Conservation (phyloP, 23 tunicate species). For the Trididemnum miniatum region DNA sequence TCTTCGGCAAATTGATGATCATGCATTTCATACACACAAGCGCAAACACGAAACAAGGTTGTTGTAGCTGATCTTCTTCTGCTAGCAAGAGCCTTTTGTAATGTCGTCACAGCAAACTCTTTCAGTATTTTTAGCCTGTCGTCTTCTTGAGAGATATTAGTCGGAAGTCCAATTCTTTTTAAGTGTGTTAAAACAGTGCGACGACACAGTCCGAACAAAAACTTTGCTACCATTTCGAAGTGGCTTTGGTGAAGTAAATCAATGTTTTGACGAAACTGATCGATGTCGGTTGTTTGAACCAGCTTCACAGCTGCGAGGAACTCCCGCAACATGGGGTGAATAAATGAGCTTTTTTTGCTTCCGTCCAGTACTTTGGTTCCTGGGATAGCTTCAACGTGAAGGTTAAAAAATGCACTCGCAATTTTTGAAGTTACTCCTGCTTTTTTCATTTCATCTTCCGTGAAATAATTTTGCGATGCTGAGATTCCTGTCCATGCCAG, state of each 20-base stretch:
- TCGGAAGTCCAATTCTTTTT: neutral
- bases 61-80: neutral
- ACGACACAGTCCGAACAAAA: neutral
- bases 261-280: neutral
- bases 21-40: neutral
- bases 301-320: neutral
- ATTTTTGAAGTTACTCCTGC: neutral
- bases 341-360: neutral
- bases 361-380: neutral
- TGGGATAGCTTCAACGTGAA: neutral
- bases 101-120: neutral
- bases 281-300: neutral
- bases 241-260: neutral
- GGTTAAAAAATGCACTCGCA: neutral
- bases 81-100: neutral
- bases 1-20: neutral
- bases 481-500: neutral
- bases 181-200: neutral
- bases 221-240: neutral
- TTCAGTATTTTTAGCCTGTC: neutral
- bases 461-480: neutral
- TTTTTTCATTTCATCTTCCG: neutral
- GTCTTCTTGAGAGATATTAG: neutral
- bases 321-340: neutral
- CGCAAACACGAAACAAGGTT: neutral